Evolutionary conservation across 2,113 vertebrate genomes (phyloP), one percentile per base, ranked within the genome.

Genomic region (Hiodon tergisus): DNA sequence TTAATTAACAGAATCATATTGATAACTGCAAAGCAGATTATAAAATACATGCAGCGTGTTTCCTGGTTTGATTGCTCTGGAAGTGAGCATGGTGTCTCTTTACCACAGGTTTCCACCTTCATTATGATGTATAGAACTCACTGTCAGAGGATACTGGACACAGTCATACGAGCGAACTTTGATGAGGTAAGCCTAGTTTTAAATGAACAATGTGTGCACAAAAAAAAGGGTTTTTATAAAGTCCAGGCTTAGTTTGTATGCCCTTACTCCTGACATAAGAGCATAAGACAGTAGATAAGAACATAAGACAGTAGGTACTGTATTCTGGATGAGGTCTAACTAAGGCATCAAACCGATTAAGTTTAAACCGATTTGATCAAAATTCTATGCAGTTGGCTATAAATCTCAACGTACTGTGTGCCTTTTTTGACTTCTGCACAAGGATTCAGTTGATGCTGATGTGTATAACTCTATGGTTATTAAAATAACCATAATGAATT

Each of bases 121-220:
- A 99, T 99, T 86, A 99, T 99, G 98, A 99, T 99, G 98, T 99
- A 99, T 85, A 94, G 98, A 87, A 99, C 98, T 58, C 98, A 99
- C 89, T 99, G 98, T 87, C 98, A 99, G 91, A 95, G 98, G 88
- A 99, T 99, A 88, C 90, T 99, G 86, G 98, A 99, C 90, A 99
- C 98, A 10, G 98, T 99, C 72, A 99, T 99, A 85, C 91, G 98
- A 85, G 98, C 98, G 89, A 99, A 99, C 91, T 99, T 99, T 85
- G 98, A 99, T 31, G 98, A 99, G 96, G 97, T 92, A 84, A 86
- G 91, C 71, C 11, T 75, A 8, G 50, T 52, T 59, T 59, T 14
- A 51, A 48, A 48, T 54, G 14, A 5, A 47, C 67, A 48, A 7
- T 58, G 70, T 48, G 7, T 60, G 46, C 55, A 5, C 5, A 7